Conservation (phyloP, 2,113 vertebrate genomes). For the Manacus vitellinus region DNA sequence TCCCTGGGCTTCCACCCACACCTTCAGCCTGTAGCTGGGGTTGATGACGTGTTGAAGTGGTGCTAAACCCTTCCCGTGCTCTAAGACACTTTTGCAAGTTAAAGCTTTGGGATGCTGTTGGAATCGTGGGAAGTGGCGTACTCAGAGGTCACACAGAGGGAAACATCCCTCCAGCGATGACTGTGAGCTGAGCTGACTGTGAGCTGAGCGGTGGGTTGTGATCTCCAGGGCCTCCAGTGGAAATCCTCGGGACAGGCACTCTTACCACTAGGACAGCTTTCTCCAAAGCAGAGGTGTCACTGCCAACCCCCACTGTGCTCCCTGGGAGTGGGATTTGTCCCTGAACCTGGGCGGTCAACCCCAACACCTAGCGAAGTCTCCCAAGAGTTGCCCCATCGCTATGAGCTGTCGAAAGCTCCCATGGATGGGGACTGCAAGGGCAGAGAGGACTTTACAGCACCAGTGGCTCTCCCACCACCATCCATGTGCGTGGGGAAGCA, state of each 20-base stretch:
- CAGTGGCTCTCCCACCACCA: rapidly evolving
- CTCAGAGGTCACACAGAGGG: not conserved
- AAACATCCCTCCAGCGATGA: not conserved
- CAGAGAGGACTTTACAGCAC: not conserved
- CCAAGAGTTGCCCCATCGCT: rapidly evolving
- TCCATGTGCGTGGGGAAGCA: not conserved
- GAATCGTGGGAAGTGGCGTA: not conserved
- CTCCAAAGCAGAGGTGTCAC: not conserved
- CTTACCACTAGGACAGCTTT: not conserved
- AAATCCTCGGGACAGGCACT: not conserved
- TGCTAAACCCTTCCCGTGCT: not conserved
- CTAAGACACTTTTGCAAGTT: not conserved
- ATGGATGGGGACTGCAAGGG: rapidly evolving
- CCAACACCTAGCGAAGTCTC: not conserved
- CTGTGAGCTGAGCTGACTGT: not conserved
- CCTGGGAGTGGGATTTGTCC: not conserved
- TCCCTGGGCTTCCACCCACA: not conserved
- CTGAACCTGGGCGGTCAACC: rapidly evolving
- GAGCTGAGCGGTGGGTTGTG: not conserved
- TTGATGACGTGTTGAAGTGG: not conserved
- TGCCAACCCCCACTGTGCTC: not conserved
- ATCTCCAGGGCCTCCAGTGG: not conserved
- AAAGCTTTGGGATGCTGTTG: not conserved
- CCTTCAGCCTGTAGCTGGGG: not conserved
- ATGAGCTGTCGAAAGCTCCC: not conserved